Percentiles rank a stretch among this genome's conserved stretches.
These are phyloP conservation scores for Danionella dracula DNA, from an alignment of 2,797 vertebrate genomes.

Conservation along the genomic window DNA sequence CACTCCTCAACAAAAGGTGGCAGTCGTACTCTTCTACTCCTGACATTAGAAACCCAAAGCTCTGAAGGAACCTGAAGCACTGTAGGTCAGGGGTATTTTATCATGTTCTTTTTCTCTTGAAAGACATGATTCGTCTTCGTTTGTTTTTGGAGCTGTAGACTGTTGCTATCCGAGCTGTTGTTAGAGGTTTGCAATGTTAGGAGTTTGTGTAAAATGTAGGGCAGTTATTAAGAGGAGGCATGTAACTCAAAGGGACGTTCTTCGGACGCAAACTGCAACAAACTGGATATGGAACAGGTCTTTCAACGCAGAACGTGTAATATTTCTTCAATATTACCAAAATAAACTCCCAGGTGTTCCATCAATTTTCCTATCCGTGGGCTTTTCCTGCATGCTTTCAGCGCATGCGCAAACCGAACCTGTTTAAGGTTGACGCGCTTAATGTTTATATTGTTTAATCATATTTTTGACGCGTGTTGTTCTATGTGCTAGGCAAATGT, in stretches of 20 bases:
- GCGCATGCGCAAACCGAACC: too few species aligned
- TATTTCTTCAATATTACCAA: background rate
- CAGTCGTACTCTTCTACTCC: slow-evolving; percentile 33
- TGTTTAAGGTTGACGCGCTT: too few species aligned
- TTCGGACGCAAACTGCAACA: background rate
- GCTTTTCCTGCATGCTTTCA: too few species aligned
- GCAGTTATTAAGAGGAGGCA: background rate
- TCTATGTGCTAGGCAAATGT: too few species aligned
- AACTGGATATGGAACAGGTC: slow-evolving; percentile 31
- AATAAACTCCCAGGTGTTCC: background rate
- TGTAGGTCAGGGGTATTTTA: too few species aligned
- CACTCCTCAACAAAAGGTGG: slow-evolving; percentile 49
- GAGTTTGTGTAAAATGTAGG: background rate
- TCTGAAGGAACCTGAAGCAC: too few species aligned
- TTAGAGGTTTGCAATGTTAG: background rate
- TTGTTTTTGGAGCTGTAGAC: background rate
- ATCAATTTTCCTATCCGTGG: too few species aligned
- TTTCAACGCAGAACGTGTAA: slow-evolving; percentile 53
- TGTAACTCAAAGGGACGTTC: background rate
- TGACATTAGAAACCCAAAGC: too few species aligned
- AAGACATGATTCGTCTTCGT: too few species aligned
- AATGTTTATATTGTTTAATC: too few species aligned
- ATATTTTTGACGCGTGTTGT: too few species aligned
- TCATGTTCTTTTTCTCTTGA: too few species aligned
- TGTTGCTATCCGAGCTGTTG: background rate